phyloP scores from a whole-genome alignment of 2,113 vertebrate genomes.

The Taxidea taxus region DNA sequence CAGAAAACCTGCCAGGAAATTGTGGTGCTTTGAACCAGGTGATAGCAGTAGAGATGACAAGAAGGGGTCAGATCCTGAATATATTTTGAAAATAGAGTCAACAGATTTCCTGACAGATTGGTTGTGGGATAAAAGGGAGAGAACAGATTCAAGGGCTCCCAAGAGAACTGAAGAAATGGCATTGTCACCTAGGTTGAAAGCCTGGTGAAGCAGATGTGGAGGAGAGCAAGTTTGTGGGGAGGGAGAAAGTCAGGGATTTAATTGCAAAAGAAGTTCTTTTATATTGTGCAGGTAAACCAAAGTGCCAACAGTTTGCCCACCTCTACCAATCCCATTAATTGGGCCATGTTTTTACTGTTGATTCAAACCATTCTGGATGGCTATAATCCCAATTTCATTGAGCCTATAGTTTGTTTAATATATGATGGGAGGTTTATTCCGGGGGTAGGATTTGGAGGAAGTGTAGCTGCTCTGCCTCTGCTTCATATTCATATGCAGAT shows the following conservation, averaged over 20 bases:
- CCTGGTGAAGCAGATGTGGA: neutral
- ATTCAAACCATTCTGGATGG: neutral
- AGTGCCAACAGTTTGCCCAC: neutral
- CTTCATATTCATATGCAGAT: neutral
- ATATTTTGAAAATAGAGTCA: neutral
- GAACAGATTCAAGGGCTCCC: neutral
- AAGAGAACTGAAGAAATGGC: neutral
- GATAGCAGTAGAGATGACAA: neutral
- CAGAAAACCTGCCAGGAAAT: constrained; percentile 1
- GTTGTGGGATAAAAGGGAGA: neutral
- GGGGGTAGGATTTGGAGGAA: neutral
- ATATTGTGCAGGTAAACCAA: neutral
- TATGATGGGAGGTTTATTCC: neutral
- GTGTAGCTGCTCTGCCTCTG: neutral
- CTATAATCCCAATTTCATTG: neutral
- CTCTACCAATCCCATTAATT: neutral
- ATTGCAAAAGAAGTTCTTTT: neutral
- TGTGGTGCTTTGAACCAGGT: neutral
- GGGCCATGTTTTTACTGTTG: constrained; percentile 7
- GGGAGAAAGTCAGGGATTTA: neutral
- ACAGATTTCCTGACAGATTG: neutral
- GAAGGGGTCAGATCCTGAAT: neutral
- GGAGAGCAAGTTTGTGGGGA: neutral
- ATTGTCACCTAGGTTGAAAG: neutral
- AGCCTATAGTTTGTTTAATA: neutral